Conservation (phyloP, 2,797 vertebrate genomes). For the Onychomys torridus region DNA sequence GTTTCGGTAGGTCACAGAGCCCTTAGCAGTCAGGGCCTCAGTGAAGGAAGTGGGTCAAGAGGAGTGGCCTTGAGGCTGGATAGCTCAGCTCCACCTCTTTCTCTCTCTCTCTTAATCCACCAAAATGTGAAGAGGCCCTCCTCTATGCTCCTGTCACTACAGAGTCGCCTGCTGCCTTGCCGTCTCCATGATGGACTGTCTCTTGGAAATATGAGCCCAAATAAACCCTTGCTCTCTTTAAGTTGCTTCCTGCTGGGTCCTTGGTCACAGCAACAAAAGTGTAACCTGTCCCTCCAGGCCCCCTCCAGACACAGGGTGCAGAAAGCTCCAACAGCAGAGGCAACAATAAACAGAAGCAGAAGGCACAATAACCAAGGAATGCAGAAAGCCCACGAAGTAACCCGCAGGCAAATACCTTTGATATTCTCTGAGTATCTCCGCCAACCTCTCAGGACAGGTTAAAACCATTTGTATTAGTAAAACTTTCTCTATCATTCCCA, state of each 20-base stretch:
- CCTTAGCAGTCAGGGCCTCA: neutral
- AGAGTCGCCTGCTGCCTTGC: neutral
- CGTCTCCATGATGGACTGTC: neutral
- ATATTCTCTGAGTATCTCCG: neutral
- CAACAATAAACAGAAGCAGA: neutral
- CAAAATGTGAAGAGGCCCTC: neutral
- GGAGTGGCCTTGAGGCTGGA: too few species aligned
- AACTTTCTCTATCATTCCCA: neutral
- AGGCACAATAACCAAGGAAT: neutral
- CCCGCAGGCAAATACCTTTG: neutral
- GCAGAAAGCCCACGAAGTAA: neutral
- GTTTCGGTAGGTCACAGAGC: neutral
- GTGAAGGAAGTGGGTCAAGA: neutral
- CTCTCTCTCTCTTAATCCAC: neutral
- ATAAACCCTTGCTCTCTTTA: neutral
- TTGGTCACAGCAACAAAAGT: neutral
- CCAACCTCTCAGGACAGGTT: neutral
- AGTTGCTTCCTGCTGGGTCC: neutral
- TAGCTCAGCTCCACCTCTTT: neutral
- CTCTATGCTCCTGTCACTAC: neutral
- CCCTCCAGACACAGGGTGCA: neutral
- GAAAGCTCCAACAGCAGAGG: neutral
- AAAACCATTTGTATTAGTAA: neutral
- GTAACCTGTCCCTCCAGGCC: neutral
- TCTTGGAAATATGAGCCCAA: neutral